Percentiles rank a stretch among this genome's conserved stretches.
Conservation (phyloP, 2,888 invertebrate species). For the Hartigia nigra region DNA sequence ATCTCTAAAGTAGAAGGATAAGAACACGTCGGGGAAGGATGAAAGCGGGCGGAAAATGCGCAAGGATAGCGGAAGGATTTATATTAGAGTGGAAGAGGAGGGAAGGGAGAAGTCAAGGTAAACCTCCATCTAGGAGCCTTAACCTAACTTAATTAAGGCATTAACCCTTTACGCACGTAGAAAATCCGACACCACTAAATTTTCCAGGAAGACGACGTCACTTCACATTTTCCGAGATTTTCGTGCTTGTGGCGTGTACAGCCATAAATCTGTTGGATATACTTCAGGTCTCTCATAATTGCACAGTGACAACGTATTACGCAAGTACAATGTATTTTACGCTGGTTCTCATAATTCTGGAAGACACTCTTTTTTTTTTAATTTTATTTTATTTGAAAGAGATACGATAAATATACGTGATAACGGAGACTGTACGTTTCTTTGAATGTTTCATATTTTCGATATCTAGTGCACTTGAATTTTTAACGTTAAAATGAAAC, state of each 20-base stretch:
- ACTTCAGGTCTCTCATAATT: too few relatives aligned
- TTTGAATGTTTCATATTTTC: background rate
- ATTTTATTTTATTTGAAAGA: too few relatives aligned
- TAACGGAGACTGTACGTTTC: too few relatives aligned
- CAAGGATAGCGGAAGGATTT: background rate
- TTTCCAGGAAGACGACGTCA: background rate
- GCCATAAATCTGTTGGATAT: too few relatives aligned
- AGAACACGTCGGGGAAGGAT: background rate
- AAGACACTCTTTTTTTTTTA: too few relatives aligned
- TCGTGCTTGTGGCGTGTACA: background rate
- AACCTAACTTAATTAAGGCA: background rate
- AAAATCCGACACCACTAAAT: background rate
- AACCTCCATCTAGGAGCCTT: background rate
- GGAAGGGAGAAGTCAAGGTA: background rate
- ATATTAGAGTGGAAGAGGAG: background rate
- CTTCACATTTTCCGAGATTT: background rate
- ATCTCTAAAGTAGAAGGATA: background rate
- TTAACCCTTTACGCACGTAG: background rate
- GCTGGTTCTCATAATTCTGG: too few relatives aligned
- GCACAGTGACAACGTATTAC: too few relatives aligned
- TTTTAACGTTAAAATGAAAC: background rate
- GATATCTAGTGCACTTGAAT: background rate
- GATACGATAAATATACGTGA: too few relatives aligned
- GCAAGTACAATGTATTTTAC: too few relatives aligned
- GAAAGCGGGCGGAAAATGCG: background rate